Base-by-base conservation (phyloP, 1,140 invertebrate species). In the Brachionus manjavacas region DNA sequence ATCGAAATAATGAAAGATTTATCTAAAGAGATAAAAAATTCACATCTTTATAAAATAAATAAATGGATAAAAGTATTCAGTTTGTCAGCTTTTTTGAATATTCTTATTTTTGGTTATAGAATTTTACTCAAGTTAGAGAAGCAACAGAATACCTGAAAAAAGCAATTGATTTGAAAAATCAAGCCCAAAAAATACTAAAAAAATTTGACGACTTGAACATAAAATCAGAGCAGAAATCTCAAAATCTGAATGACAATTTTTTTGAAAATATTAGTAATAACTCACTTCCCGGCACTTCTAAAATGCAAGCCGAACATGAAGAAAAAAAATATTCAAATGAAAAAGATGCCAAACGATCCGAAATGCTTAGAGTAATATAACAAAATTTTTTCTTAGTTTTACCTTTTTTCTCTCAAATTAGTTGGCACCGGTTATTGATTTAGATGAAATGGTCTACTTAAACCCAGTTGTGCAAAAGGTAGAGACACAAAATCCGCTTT, bases 1-100 rank as follows among this genome's bases (percentile, higher is more conserved):
- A 85, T 88, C 46, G 85, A 87, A 78, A 87, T 85, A 78, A 39
- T 88, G 3, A 83, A 86, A 83, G 88, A 88, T 68, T 84, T 88
- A 11, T 84, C 86, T 12, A 84, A 84, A 52, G 80, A 88, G 68
- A 43, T 88, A n/a, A 85, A 60, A 23, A 84, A 85, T 16, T 78
- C 80, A 11, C 85, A 85, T 64, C 35, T 85, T 9, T 85, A 85
- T 12, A 83, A 80, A 28, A 83, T 88, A 49, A 85, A 81, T 43
- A 85, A 60, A 64, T 87, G 87, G 87, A 86, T 80, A 31, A 85
- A 79, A 60, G 39, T 85, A 83, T 43, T n/a, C 35, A 0, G 49
- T 43, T 49, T 72, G 12, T 80, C 14, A 20, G 9, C 6, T 16
- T 39, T 84, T 74, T 43, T 83, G 14, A 23, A 3, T 66, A 60